phyloP scores from a whole-genome alignment of 2,888 invertebrate species.

The Coelinius sp. region DNA sequence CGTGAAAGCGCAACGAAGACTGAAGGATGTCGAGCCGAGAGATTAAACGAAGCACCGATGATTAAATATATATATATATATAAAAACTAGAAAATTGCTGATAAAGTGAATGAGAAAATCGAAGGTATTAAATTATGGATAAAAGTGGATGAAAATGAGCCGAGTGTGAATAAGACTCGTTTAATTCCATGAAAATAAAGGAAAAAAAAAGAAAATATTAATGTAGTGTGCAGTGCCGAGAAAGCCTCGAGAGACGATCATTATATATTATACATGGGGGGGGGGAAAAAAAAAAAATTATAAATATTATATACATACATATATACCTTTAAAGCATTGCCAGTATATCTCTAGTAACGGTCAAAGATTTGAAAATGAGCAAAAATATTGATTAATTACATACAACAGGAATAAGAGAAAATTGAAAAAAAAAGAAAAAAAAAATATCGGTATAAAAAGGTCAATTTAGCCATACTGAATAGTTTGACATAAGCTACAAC shows the following conservation, averaged over 20 bases:
- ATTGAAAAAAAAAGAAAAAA: conserved; percentile 30
- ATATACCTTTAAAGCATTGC: conserved; percentile 60
- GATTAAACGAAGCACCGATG: conserved; percentile 35
- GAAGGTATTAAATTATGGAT: conserved; percentile 20
- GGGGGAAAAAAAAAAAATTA: conserved; percentile 35
- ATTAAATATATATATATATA: conserved; percentile 21
- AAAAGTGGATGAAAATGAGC: conserved; percentile 36
- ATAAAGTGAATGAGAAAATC: conserved; percentile 41
- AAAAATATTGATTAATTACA: conserved; percentile 29
- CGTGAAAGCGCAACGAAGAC: conserved; percentile 44
- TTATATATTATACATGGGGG: conserved; percentile 24
- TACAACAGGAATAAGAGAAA: conserved; percentile 36
- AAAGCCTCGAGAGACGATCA: conserved; percentile 49
- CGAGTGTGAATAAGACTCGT: conserved; percentile 46
- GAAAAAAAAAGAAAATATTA: conserved; percentile 23
- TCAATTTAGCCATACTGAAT: conserved; percentile 69
- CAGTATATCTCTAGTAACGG: conserved; percentile 62
- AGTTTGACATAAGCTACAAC: conserved; percentile 52
- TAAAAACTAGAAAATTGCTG: conserved; percentile 18
- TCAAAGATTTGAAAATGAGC: conserved; percentile 37
- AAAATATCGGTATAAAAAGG: conserved; percentile 66
- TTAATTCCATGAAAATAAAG: conserved; percentile 28
- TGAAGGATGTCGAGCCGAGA: conserved; percentile 43
- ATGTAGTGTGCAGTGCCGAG: conserved; percentile 50
- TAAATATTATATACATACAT: conserved; percentile 36